phyloP scores from a whole-genome alignment of 2,797 vertebrate genomes.

The Podarcis lilfordi region DNA sequence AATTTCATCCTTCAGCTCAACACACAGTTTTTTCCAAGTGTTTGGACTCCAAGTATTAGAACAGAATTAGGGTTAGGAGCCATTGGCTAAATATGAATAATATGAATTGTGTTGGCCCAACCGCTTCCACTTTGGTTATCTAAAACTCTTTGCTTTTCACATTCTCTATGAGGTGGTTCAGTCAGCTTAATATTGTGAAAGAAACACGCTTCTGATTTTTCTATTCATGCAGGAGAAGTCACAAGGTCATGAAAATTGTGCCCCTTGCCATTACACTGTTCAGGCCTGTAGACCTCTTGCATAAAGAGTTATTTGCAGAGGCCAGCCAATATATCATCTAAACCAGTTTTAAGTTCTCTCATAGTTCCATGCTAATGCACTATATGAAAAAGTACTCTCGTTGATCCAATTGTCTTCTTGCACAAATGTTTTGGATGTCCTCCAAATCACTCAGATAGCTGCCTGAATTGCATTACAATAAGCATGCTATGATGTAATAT shows the following conservation, averaged over 20 bases:
- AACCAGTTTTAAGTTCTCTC: not conserved
- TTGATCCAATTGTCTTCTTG: not conserved
- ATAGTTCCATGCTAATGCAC: not conserved
- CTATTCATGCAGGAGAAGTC: slow-evolving; percentile 16
- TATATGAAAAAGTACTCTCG: not conserved
- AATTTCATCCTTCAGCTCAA: too few relatives aligned
- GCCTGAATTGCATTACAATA: not conserved
- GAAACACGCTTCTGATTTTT: not conserved
- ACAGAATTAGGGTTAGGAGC: not conserved
- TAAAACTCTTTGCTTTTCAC: not conserved
- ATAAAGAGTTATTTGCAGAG: not conserved
- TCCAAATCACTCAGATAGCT: not conserved
- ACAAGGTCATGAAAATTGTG: not conserved
- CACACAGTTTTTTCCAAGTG: too few relatives aligned
- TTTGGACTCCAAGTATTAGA: too few relatives aligned
- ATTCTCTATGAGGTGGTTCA: not conserved
- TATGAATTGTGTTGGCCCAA: not conserved
- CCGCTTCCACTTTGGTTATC: not conserved
- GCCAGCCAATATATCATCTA: not conserved
- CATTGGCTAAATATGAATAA: not conserved
- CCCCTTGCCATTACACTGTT: not conserved
- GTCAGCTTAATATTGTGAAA: not conserved
- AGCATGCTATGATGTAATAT: not conserved
- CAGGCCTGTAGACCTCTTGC: not conserved
- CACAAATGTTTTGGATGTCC: not conserved